Percentiles rank a stretch among this genome's conserved stretches.
Evolutionary conservation across 2,113 vertebrate genomes (phyloP).

Genomic region (Sturnira hondurensis): DNA sequence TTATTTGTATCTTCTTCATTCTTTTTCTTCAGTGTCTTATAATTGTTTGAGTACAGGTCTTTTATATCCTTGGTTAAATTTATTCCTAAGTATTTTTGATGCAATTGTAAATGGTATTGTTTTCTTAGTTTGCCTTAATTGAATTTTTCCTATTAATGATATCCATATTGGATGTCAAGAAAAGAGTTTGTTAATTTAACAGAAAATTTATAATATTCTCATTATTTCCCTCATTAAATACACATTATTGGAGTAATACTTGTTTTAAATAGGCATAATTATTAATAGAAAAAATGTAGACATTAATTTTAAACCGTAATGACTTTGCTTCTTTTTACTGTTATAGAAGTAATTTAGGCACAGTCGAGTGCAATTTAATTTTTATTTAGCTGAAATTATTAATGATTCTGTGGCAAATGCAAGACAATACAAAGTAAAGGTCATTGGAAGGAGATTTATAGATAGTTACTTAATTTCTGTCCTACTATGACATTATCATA

Average conservation of each 20-base stretch:
- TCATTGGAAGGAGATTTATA: background rate
- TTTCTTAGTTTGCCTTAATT: conserved; percentile 59
- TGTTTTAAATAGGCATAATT: conserved; percentile 46
- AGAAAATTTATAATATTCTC: conserved; percentile 58
- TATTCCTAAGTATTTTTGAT: background rate
- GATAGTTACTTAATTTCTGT: background rate
- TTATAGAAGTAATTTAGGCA: conserved; percentile 8
- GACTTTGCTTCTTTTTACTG: background rate
- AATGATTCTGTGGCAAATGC: background rate
- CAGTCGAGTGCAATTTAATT: conserved; percentile 15
- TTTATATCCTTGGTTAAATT: background rate
- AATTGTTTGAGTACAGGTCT: background rate
- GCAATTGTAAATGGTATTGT: background rate
- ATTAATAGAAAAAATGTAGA: conserved; percentile 49
- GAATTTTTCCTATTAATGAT: conserved; percentile 47
- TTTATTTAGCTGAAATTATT: background rate
- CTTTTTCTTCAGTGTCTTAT: background rate
- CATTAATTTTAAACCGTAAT: conserved; percentile 39
- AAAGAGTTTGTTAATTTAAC: conserved; percentile 64
- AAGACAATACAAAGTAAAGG: conserved; percentile 4
- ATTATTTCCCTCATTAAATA: conserved; percentile 70
- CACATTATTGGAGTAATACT: conserved; percentile 34
- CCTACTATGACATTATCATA: background rate
- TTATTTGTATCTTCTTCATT: background rate
- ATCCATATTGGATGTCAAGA: conserved; percentile 26